Evolutionary conservation across 2,797 vertebrate genomes (phyloP).

Genomic region (Mormyrus hasselquistii): DNA sequence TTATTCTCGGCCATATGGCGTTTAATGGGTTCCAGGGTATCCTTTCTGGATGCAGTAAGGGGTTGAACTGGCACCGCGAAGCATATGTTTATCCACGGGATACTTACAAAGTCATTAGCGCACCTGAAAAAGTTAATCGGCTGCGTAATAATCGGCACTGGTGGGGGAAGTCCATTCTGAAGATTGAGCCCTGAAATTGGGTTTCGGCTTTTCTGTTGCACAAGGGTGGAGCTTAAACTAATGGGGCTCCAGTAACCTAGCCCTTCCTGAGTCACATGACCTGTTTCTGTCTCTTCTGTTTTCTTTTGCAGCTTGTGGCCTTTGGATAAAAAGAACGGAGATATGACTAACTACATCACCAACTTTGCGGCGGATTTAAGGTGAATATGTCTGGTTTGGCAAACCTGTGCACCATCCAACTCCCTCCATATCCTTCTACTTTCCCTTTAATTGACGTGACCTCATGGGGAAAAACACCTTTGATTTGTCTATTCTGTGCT

Average conservation of each 20-base stretch:
- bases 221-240: neutral
- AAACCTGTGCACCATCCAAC: neutral
- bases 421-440: constrained; percentile 20
- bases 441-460: constrained; percentile 22
- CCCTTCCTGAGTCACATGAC: neutral
- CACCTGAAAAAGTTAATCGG: neutral
- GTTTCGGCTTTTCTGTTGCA: neutral
- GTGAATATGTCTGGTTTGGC: constrained; percentile 54
- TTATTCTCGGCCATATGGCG: neutral
- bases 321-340: constrained; percentile 73
- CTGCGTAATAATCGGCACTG: neutral
- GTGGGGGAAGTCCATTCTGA: neutral
- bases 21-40: constrained; percentile 6
- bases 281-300: neutral
- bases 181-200: neutral
- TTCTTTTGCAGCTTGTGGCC: constrained; percentile 70
- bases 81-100: neutral
- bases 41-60: neutral
- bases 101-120: constrained; percentile 3
- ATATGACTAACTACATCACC: constrained; percentile 77
- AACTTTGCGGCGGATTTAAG: constrained; percentile 75
- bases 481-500: neutral
- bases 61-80: neutral
- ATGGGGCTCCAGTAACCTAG: neutral
- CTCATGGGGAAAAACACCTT: constrained; percentile 20